These are phyloP conservation scores for Oncorhynchus gorbuscha DNA, from an alignment of 2,113 vertebrate genomes.

Conservation along the genomic window DNA sequence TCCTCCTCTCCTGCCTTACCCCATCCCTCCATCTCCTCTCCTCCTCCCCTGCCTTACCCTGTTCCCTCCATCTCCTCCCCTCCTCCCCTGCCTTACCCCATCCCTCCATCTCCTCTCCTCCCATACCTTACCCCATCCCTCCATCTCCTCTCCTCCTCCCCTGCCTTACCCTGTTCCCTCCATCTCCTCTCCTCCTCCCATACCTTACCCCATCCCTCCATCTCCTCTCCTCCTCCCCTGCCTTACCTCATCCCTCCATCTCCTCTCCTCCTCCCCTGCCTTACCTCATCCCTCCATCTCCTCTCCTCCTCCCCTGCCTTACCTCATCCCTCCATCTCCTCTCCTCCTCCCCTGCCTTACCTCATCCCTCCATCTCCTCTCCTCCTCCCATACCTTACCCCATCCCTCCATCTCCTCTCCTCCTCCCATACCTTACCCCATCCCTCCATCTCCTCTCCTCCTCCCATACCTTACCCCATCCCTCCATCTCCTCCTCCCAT, in stretches of 20 bases:
- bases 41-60: neutral
- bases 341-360: no score
- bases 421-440: no score
- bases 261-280: neutral
- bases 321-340: no score
- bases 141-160: neutral
- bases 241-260: neutral
- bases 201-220: neutral
- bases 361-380: neutral
- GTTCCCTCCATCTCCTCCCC: neutral
- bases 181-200: neutral
- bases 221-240: neutral
- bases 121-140: constrained; percentile 4
- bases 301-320: neutral
- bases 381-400: neutral
- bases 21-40: neutral
- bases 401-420: no score
- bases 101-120: neutral
- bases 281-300: neutral
- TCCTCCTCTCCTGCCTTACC: neutral
- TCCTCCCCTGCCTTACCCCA: no score
- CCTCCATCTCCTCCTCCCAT: neutral
- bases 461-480: neutral
- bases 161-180: neutral
- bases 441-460: neutral